Conservation (phyloP, 2,113 vertebrate species). For the Neopipo cinnamomea region DNA sequence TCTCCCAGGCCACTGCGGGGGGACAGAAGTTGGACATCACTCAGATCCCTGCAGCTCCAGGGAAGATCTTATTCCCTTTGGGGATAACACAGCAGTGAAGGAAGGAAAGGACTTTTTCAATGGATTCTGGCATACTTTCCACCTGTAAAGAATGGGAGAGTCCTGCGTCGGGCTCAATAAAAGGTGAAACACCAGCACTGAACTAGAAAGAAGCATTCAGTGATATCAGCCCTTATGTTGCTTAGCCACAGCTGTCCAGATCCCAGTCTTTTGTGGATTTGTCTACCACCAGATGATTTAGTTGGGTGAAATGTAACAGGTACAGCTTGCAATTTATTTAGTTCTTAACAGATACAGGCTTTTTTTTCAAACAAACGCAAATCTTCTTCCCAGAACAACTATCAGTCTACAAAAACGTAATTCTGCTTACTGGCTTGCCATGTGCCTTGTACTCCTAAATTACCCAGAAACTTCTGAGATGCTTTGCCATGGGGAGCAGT, state of each 20-base stretch:
- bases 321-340: background rate
- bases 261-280: background rate
- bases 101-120: background rate
- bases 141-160: background rate
- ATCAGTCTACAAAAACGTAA: background rate
- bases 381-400: background rate
- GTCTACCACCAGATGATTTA: background rate
- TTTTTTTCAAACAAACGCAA: background rate
- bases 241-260: background rate
- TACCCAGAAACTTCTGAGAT: background rate
- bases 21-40: background rate
- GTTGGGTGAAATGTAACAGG: background rate
- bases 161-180: background rate
- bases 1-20: fast-evolving
- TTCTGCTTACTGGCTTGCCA: background rate
- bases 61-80: background rate
- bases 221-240: background rate
- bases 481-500: background rate
- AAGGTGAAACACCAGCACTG: background rate
- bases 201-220: background rate
- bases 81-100: background rate
- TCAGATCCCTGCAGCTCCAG: background rate
- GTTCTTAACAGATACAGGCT: background rate
- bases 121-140: background rate
- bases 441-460: background rate